A percentile compares a stretch with the other conserved stretches of the same genome.
Evolutionary conservation across 2,113 vertebrate species (phyloP).

Genomic region (Rynchops niger): DNA sequence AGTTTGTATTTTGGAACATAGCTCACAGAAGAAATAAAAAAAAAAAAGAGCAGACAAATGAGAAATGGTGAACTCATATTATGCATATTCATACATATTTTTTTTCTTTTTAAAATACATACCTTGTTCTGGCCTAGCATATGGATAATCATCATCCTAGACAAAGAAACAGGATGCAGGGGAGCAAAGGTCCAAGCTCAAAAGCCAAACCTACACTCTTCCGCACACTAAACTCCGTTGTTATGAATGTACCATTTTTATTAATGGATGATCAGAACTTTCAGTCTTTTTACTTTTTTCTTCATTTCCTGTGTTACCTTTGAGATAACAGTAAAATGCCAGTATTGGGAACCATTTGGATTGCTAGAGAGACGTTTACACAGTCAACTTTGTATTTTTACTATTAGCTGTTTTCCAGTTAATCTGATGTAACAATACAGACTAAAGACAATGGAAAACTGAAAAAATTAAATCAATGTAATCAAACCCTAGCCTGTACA

Average conservation of each 20-base stretch:
- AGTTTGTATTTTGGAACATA: not conserved
- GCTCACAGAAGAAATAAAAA: not conserved
- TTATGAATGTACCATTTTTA: not conserved
- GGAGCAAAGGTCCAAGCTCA: not conserved
- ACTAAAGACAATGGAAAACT: not conserved
- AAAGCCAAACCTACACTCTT: not conserved
- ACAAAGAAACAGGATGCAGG: not conserved
- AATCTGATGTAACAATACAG: not conserved
- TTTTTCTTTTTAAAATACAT: not conserved
- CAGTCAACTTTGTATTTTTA: not conserved
- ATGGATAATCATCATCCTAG: not conserved
- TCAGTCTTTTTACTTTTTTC: not conserved
- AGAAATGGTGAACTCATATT: not conserved
- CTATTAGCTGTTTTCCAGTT: not conserved
- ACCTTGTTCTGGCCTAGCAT: not conserved
- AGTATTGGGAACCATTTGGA: not conserved
- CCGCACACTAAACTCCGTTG: not conserved
- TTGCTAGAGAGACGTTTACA: not conserved
- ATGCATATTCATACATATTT: not conserved
- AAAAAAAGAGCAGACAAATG: not conserved
- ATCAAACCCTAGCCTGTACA: not conserved
- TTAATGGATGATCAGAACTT: not conserved
- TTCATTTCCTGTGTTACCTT: not conserved
- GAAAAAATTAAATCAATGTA: not conserved
- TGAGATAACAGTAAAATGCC: not conserved